Base-by-base conservation (phyloP, 2,888 invertebrate genomes). In the Clunio marinus region DNA sequence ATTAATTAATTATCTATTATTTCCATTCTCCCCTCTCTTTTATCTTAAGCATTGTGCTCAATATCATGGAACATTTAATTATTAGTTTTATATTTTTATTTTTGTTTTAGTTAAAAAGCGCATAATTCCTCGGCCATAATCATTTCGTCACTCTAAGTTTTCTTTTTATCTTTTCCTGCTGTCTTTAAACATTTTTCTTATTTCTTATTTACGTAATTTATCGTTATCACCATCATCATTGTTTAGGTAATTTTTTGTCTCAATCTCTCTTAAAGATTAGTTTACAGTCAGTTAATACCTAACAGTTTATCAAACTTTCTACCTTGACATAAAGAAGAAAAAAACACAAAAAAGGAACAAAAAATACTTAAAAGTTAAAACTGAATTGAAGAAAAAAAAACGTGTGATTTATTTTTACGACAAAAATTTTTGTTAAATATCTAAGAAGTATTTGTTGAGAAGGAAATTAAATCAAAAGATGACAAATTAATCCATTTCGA, bases 101-200 rank as follows among this genome's bases (percentile, higher is more conserved):
- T n/a, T n/a, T n/a, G n/a, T 41, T 41, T n/a, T 41, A 41, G 41
- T 41, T 41, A 41, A 41, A 41, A 41, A 10, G 15, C 41, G 41
- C 41, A 41, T 41, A 41, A 41, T 41, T 15, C 41, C 41, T 5
- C 41, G 41, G 41, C 41, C 41, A 41, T 41, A 41, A 41, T 41
- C 41, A 41, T 10, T n/a, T n/a, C n/a, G n/a, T n/a, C 10, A 41
- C 41, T 32, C 32, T 41, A n/a, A 10, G 15, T 41, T 41, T n/a
- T 10, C 15, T 32, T 32, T 32, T 32, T 8, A 4, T n/a, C 41
- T 15, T 41, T 5, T 41, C 41, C 41, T 10, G 41, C 41, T 41
- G 41, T 15, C 41, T 41, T n/a, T 41, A 41, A 8, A 5, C 10
- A 32, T 2, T n/a, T 41, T 10, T n/a, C 15, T 41, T 10, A 15